Percentiles rank a stretch among this genome's conserved stretches.
phyloP scores from a whole-genome alignment of 2,888 invertebrate species.

The Philereme vetulata region DNA sequence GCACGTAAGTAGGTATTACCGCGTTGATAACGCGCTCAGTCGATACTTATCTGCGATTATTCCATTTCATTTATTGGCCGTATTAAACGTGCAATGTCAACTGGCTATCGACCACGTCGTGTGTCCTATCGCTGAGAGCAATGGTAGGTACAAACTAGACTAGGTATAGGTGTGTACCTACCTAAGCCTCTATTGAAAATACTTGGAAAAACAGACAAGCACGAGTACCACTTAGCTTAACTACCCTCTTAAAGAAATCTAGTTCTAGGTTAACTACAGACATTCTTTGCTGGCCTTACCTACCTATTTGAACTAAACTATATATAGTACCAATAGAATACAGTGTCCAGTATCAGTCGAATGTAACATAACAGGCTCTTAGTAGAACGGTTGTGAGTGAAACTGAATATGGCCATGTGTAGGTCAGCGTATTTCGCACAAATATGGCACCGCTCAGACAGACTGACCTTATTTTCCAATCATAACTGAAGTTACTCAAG shows the following conservation, averaged over 20 bases:
- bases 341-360: conserved; percentile 14
- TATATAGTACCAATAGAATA: not conserved
- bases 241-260: conserved; percentile 13
- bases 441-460: conserved; percentile 23
- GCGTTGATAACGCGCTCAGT: conserved; percentile 61
- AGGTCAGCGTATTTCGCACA: conserved; percentile 51
- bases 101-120: conserved; percentile 40
- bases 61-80: conserved; percentile 50
- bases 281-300: no score
- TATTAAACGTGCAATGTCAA: conserved; percentile 61
- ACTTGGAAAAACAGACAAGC: conserved; percentile 8
- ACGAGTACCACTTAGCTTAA: no score
- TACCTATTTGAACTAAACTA: no score
- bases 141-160: conserved; percentile 12
- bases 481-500: conserved; percentile 15
- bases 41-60: conserved; percentile 69
- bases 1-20: conserved; percentile 56
- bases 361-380: conserved; percentile 24
- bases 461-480: conserved; percentile 46
- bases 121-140: conserved; percentile 20
- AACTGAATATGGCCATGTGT: conserved; percentile 50
- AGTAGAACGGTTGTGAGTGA: conserved; percentile 39
- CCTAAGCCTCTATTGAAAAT: conserved; percentile 21
- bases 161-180: conserved; percentile 7
- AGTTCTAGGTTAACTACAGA: conserved; percentile 1